phyloP scores from a whole-genome alignment of 2,888 invertebrate species.

The Pristionchus exspectatus region DNA sequence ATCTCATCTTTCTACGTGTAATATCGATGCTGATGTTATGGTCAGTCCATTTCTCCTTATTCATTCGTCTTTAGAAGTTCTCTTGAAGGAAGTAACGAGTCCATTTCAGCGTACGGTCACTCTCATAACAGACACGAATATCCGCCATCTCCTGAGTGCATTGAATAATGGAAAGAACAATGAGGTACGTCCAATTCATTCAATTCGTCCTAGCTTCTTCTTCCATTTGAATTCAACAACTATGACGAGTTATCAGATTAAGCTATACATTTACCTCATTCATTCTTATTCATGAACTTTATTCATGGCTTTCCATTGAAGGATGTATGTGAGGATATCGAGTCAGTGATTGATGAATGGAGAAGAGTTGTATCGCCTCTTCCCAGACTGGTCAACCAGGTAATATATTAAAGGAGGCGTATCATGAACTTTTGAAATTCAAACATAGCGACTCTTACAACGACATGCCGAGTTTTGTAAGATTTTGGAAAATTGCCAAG shows the following conservation, averaged over 20 bases:
- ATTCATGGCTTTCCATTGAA: not conserved
- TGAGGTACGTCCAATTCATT: not conserved
- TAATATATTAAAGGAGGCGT: not conserved
- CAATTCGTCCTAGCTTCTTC: not conserved
- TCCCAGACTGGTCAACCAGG: slow-evolving; percentile 58
- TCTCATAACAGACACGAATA: slow-evolving; percentile 64
- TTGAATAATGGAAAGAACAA: slow-evolving; percentile 38
- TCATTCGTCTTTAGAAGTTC: too few species aligned
- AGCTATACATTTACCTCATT: not conserved
- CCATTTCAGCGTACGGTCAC: slow-evolving; percentile 59
- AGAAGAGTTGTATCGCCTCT: slow-evolving; percentile 62
- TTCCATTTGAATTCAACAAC: not conserved
- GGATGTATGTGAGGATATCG: slow-evolving; percentile 56
- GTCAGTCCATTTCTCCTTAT: not conserved
- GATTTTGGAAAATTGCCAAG: too few species aligned
- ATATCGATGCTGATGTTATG: slow-evolving; percentile 45
- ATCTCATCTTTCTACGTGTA: slow-evolving; percentile 37
- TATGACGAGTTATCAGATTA: not conserved
- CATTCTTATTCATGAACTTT: not conserved
- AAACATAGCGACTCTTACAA: too few species aligned
- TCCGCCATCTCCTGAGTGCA: slow-evolving; percentile 64
- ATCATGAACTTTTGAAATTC: too few species aligned
- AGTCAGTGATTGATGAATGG: slow-evolving; percentile 64
- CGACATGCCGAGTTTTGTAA: too few species aligned
- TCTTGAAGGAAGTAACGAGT: not conserved